Conservation (phyloP, 2,888 invertebrate species). For the Andrena bicolor region DNA sequence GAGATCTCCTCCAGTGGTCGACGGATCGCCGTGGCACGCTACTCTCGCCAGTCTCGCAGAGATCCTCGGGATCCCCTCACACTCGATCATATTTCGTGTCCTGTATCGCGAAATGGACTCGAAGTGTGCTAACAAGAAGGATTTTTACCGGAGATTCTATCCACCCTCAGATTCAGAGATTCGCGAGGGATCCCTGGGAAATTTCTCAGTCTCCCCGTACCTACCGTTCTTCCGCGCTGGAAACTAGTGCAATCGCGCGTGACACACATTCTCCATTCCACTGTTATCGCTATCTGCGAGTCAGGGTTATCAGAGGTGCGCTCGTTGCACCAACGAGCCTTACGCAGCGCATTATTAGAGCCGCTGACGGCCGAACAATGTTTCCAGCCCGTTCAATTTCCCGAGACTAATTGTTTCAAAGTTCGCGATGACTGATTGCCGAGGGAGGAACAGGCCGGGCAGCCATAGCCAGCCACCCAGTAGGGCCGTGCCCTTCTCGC, state of each 20-base stretch:
- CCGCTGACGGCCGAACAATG: conserved; percentile 16
- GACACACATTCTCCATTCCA: neutral
- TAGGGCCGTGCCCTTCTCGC: conserved; percentile 5
- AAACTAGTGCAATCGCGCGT: conserved; percentile 3
- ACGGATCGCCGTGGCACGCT: conserved; percentile 12
- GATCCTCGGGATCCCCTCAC: conserved; percentile 17
- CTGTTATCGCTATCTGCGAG: conserved; percentile 5
- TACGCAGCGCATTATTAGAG: neutral
- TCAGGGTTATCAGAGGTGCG: conserved; percentile 26
- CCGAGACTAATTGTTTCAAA: conserved; percentile 37
- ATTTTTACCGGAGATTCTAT: neutral
- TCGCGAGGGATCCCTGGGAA: neutral
- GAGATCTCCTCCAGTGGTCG: conserved; percentile 13
- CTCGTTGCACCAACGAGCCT: neutral
- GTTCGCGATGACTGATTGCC: conserved; percentile 23
- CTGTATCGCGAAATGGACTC: neutral
- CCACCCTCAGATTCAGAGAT: neutral
- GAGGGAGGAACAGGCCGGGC: neutral
- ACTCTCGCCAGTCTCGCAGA: neutral
- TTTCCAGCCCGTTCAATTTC: conserved; percentile 35
- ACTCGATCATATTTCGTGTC: neutral
- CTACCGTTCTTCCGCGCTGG: neutral
- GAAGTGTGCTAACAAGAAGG: neutral
- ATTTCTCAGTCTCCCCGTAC: neutral
- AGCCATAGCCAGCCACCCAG: conserved; percentile 1